Percentiles rank a stretch among this genome's conserved stretches.
Conservation (phyloP, 2,888 invertebrate species). For the Busseola fusca region DNA sequence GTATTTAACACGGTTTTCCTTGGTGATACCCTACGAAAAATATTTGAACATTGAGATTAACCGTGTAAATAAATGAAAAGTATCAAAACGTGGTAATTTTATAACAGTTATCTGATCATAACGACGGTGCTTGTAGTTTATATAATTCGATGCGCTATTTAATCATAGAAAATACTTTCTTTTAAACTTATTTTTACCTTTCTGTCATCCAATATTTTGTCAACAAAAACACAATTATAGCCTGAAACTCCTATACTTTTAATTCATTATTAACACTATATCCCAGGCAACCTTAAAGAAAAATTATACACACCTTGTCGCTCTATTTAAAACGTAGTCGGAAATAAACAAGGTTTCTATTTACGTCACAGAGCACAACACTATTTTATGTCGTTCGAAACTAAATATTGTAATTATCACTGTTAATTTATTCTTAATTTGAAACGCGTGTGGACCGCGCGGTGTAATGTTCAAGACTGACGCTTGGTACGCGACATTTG, state of each 20-base stretch:
- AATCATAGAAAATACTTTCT: background rate
- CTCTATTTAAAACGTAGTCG: constrained; percentile 32
- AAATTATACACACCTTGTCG: constrained; percentile 56
- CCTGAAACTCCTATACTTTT: background rate
- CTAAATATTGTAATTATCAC: constrained; percentile 52
- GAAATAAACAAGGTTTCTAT: constrained; percentile 36
- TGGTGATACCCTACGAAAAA: background rate
- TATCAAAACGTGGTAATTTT: constrained; percentile 1
- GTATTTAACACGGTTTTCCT: background rate
- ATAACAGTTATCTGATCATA: constrained; percentile 26
- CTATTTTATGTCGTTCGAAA: constrained; percentile 32
- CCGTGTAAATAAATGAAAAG: background rate
- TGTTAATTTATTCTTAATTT: constrained; percentile 43
- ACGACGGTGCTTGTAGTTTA: background rate
- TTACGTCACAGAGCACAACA: constrained; percentile 53
- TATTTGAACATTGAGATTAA: background rate
- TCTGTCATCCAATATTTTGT: background rate
- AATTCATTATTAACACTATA: constrained; percentile 4
- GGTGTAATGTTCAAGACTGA: constrained; percentile 66
- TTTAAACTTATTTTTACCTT: background rate
- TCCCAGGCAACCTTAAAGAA: background rate
- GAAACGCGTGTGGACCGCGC: constrained; percentile 61
- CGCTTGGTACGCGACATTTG: constrained; percentile 67
- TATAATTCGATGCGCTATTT: background rate
- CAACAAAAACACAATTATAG: constrained; percentile 2